Conservation (phyloP, 30 jellyfish, hydroid and myxozoan species). For the Euphysa ruthae region DNA sequence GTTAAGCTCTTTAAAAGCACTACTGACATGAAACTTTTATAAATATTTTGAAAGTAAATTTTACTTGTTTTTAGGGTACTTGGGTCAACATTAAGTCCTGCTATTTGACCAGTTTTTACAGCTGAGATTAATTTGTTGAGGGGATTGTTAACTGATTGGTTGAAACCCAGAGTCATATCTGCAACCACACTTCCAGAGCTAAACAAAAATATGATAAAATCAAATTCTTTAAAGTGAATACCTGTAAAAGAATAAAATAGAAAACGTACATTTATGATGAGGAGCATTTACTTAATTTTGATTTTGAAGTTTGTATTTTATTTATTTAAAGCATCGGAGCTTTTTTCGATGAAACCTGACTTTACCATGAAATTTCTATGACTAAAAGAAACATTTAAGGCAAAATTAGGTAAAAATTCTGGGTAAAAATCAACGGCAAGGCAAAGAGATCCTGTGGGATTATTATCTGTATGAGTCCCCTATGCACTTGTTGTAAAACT, state of each 20-base stretch:
- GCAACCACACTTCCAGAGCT: slow-evolving; percentile 38
- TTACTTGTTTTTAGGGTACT: slow-evolving; percentile 2
- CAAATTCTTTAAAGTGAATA: not conserved
- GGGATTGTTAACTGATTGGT: not conserved
- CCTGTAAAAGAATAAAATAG: not conserved
- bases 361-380: not conserved
- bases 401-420: too few species aligned
- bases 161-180: not conserved
- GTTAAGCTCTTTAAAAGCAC: not conserved
- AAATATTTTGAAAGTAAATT: not conserved
- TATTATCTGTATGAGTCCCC: too few species aligned
- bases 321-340: too few species aligned
- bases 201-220: not conserved
- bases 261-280: too few species aligned
- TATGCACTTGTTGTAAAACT: too few species aligned
- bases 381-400: too few species aligned
- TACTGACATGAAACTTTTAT: not conserved
- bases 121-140: not conserved
- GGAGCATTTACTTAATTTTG: too few species aligned
- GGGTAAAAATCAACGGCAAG: too few species aligned
- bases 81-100: slow-evolving; percentile 9
- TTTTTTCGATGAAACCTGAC: too few species aligned
- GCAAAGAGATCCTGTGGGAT: too few species aligned
- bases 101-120: not conserved
- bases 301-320: too few species aligned